phyloP scores from a whole-genome alignment of 2,888 invertebrate genomes.

The Drosophila nr. medialis region DNA sequence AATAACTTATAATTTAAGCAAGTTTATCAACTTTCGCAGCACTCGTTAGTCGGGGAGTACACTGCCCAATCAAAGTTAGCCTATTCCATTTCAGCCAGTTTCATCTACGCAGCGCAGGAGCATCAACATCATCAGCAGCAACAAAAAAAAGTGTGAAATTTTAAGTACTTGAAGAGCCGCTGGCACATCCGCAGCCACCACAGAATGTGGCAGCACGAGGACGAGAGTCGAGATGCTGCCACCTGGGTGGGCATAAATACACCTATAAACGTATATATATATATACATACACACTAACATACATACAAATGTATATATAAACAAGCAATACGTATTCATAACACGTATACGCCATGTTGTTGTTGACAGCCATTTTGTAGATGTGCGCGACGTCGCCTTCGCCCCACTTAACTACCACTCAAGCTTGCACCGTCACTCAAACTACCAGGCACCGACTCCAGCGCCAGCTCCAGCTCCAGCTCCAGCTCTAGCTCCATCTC shows the following conservation, averaged over 20 bases:
- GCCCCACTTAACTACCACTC: slow-evolving; percentile 60
- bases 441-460: slow-evolving; percentile 15
- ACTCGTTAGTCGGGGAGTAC: background rate
- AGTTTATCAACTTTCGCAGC: slow-evolving; percentile 22
- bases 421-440: slow-evolving; percentile 23
- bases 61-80: slow-evolving; percentile 56
- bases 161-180: slow-evolving; percentile 74
- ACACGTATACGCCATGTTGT: slow-evolving; percentile 79
- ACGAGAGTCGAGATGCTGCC: slow-evolving; percentile 21
- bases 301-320: slow-evolving; percentile 41
- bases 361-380: slow-evolving; percentile 80
- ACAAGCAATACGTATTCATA: slow-evolving; percentile 78
- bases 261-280: background rate
- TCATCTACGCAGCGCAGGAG: slow-evolving; percentile 40
- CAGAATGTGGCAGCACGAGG: slow-evolving; percentile 18
- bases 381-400: slow-evolving; percentile 63
- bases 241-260: slow-evolving; percentile 39
- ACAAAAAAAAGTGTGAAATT: slow-evolving; percentile 73
- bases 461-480: slow-evolving; percentile 5
- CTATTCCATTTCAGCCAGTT: slow-evolving; percentile 40
- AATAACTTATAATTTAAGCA: slow-evolving; percentile 51
- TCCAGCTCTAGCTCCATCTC: slow-evolving; percentile 16
- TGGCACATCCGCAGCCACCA: slow-evolving; percentile 51
- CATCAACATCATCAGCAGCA: slow-evolving; percentile 18
- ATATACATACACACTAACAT: background rate